phyloP scores from a whole-genome alignment of 2,113 vertebrate genomes.

The Chrysemys picta region DNA sequence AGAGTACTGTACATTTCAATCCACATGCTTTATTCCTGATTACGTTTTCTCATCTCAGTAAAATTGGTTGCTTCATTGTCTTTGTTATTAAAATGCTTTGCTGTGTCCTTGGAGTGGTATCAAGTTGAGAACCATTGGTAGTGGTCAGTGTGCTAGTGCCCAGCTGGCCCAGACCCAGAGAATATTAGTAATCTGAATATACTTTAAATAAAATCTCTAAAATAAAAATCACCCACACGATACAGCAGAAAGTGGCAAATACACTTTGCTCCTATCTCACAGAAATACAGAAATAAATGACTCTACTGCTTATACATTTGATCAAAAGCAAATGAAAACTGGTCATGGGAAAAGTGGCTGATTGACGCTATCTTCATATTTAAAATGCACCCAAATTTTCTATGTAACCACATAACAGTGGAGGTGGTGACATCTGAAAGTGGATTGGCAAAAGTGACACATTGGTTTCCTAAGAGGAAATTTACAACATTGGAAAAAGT shows the following conservation, averaged over 20 bases:
- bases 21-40: neutral
- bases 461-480: neutral
- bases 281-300: neutral
- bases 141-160: neutral
- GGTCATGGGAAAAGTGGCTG: neutral
- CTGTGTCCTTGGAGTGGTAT: neutral
- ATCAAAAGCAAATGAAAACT: conserved; percentile 19
- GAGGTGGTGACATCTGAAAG: neutral
- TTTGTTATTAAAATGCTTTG: conserved; percentile 4
- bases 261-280: neutral
- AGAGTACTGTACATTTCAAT: neutral
- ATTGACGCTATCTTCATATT: neutral
- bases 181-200: neutral
- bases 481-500: neutral
- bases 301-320: neutral
- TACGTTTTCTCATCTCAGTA: neutral
- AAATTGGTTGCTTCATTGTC: neutral
- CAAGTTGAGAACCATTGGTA: neutral
- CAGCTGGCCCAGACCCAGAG: neutral
- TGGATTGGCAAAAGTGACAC: neutral
- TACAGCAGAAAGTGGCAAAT: neutral
- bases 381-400: neutral
- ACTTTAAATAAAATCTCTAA: neutral
- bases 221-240: neutral
- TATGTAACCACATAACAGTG: neutral